Evolutionary conservation across 2,797 vertebrate species (phyloP), one percentile per base, ranked within the genome.

Genomic region (Fistularia tabacaria): DNA sequence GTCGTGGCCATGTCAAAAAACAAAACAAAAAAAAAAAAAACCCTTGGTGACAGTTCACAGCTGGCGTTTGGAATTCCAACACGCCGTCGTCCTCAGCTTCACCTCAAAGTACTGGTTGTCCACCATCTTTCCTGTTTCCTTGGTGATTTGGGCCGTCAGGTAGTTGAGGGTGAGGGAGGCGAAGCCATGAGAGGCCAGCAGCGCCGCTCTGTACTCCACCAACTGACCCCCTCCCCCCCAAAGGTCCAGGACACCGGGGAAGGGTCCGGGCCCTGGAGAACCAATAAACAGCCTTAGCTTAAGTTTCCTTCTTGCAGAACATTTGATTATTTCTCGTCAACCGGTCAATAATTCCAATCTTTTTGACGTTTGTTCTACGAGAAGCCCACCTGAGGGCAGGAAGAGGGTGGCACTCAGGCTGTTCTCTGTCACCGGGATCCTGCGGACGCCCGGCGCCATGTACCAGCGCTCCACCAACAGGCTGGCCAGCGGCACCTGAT

Each of bases 221-320:
- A 90, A 39, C 12, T 84, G 76, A 1, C 89, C 87, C 40, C 73
- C 86, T 0, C 80, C 88, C 25, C 91, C 91, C 88, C 87, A 90
- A 47, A 92, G 62, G 63, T 92, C 91, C 57, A 92, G 39, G 38
- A 92, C 14, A 4, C 69, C 91, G 7, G 91, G 90, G 65, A 91
- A 92, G 8, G 86, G 91, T 13, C 91, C 91, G 1, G 84, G 71
- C 49, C 91, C 91, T 92, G 12, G 10, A 9, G 39, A 7, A 25
- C 10, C 14, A 3, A 49, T 25, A 25, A 25, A 25, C 25, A 25
- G 5, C 25, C 25, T 25, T 25, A 25, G 25, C 25, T 25, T 25
- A 25, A 25, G 25, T 25, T 25, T 25, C 25, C 25, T 25, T 25
- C 25, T 25, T 25, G 38, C 38, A 51, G 13, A 13, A 14, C 12